Evolutionary conservation across 2,888 invertebrate genomes (phyloP), one percentile per base, ranked within the genome.

Genomic region (Carterocephalus palaemon): DNA sequence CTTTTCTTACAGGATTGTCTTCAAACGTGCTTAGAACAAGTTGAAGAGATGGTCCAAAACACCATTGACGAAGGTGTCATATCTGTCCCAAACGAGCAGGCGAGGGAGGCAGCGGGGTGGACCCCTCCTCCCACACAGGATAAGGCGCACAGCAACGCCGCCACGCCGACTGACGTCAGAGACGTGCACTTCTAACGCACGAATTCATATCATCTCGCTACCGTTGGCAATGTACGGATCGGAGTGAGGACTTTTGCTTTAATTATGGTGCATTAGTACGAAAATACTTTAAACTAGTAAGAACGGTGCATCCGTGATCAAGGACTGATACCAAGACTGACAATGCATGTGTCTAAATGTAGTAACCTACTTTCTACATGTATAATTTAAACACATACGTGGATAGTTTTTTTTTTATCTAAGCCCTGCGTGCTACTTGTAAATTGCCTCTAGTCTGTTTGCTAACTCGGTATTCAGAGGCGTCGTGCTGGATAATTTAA

Each of bases 81-180:
- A 52, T 58, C 67, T 38, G 75, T 59, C 85, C 75, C 86, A 88
- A 80, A 87, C 85, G 81, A 81, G 38, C 69, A 71, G 64, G 62
- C 77, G 63, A 70, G 75, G 68, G 83, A 78, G 71, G 67, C 75
- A 58, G 62, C 66, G 60, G 73, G 68, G 49, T 84, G 86, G 84
- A 83, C 82, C 51, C 83, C 87, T 24, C 83, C 83, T 47, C 85
- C 86, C 55, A 61, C 75, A 56, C 84, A 74, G 59, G 85, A 84
- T 79, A 88, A 89, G 74, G 90, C 90, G 55, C 92, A 91, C 80
- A 91, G 90, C 77, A 92, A 91, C 76, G 92, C 95, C 58, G 91
- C 92, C 58, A 94, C 95, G 41, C 94, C 95, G 60, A 95, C 95
- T 61, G 95, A 96, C 77, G 92, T 95, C 61, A 90, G 94, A 62